Conservation (phyloP, 2,113 vertebrate species). For the Apteryx mantelli region DNA sequence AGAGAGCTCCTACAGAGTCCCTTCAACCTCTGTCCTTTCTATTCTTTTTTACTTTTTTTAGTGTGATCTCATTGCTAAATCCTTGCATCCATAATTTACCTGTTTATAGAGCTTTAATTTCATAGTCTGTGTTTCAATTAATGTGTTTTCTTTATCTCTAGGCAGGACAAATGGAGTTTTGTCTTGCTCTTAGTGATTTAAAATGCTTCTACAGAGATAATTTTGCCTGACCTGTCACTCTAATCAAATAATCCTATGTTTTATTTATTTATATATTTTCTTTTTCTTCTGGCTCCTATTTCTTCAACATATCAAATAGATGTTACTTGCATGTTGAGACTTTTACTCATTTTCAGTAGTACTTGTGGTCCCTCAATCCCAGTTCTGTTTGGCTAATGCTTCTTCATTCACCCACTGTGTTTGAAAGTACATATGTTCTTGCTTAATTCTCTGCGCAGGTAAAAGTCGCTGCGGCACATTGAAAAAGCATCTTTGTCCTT, state of each 20-base stretch:
- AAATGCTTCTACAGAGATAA: neutral
- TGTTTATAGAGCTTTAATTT: neutral
- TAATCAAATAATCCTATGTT: neutral
- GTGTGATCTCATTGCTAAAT: neutral
- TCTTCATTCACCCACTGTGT: neutral
- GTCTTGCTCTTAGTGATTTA: neutral
- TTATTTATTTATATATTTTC: neutral
- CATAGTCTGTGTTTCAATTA: neutral
- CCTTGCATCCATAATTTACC: neutral
- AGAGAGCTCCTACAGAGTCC: neutral
- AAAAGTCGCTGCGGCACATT: neutral
- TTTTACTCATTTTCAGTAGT: neutral
- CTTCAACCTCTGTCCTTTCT: neutral
- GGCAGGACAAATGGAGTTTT: neutral
- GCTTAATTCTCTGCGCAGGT: neutral
- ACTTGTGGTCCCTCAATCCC: neutral
- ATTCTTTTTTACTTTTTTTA: neutral
- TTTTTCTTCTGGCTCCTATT: neutral
- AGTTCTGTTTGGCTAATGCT: neutral
- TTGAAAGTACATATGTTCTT: neutral
- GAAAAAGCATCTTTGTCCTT: neutral
- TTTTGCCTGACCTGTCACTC: neutral
- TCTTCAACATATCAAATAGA: neutral
- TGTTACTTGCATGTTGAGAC: accelerated
- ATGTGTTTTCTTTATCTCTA: neutral